phyloP scores from a whole-genome alignment of 2,797 vertebrate species.

The Periophthalmus magnuspinnatus region DNA sequence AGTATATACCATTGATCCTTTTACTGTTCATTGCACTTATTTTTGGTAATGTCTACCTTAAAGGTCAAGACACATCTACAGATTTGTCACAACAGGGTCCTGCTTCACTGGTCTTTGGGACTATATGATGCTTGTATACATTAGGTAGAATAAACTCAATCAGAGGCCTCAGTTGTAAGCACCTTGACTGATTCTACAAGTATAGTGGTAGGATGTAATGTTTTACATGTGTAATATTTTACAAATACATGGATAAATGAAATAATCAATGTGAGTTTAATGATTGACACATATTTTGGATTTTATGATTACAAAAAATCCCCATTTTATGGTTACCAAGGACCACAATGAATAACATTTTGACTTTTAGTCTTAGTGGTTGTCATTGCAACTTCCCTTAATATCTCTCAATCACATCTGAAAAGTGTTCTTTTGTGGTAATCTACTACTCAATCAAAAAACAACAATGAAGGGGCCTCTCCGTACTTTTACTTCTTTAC shows the following conservation, averaged over 20 bases:
- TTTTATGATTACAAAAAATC: conserved; percentile 37
- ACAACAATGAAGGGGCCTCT: conserved; percentile 49
- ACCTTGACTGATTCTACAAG: conserved; percentile 64
- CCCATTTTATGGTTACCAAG: conserved; percentile 50
- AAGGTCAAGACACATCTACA: conserved; percentile 39
- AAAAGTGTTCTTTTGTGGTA: conserved; percentile 33
- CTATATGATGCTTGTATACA: conserved; percentile 25
- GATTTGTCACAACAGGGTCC: conserved; percentile 35
- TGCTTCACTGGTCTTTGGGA: conserved; percentile 47
- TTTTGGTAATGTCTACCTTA: conserved; percentile 50
- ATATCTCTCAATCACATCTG: conserved; percentile 59
- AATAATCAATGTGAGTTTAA: conserved; percentile 37
- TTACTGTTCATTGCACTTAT: conserved; percentile 68
- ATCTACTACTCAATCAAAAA: conserved; percentile 41
- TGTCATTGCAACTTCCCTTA: conserved; percentile 68
- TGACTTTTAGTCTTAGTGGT: conserved; percentile 62
- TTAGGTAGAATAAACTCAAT: conserved; percentile 57
- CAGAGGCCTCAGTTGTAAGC: conserved; percentile 65
- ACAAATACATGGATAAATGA: conserved; percentile 46
- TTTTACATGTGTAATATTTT: conserved; percentile 36
- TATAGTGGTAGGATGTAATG: conserved; percentile 48
- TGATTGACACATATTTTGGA: conserved; percentile 42
- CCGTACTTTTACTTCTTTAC: conserved; percentile 15
- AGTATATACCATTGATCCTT: conserved; percentile 60
- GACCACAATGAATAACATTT: conserved; percentile 47